phyloP scores from a whole-genome alignment of 2,797 vertebrate species.

The Coregonus ussuriensis region DNA sequence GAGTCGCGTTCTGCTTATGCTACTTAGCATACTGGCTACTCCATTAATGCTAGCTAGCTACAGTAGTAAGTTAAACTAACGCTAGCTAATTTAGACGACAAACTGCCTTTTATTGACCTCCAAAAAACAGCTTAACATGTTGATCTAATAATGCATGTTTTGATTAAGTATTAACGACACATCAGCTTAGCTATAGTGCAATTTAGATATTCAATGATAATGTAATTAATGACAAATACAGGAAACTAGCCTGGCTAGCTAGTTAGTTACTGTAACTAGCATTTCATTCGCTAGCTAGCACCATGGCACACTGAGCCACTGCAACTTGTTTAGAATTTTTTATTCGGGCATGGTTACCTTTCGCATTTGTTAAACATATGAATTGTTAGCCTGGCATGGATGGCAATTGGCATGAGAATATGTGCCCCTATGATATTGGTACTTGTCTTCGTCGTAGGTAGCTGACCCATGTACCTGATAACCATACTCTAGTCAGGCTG shows the following conservation, averaged over 20 bases:
- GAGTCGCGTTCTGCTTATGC: constrained; percentile 23
- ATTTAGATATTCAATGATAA: background rate
- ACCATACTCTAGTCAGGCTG: background rate
- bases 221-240: background rate
- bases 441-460: background rate
- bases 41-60: background rate
- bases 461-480: too few relatives aligned
- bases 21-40: constrained; percentile 2
- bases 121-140: background rate
- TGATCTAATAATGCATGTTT: background rate
- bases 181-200: background rate
- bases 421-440: background rate
- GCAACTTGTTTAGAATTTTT: background rate
- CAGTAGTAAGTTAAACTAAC: background rate
- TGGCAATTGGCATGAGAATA: too few relatives aligned
- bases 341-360: background rate
- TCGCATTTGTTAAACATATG: background rate
- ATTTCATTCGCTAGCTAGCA: background rate
- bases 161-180: background rate
- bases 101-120: too few relatives aligned
- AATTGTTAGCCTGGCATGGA: too few relatives aligned
- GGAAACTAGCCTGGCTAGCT: background rate
- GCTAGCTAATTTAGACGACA: too few relatives aligned
- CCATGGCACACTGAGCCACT: background rate
- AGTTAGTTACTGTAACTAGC: background rate